Base-by-base conservation (phyloP, 2,888 invertebrate genomes). In the Netelia fuscicornis region DNA sequence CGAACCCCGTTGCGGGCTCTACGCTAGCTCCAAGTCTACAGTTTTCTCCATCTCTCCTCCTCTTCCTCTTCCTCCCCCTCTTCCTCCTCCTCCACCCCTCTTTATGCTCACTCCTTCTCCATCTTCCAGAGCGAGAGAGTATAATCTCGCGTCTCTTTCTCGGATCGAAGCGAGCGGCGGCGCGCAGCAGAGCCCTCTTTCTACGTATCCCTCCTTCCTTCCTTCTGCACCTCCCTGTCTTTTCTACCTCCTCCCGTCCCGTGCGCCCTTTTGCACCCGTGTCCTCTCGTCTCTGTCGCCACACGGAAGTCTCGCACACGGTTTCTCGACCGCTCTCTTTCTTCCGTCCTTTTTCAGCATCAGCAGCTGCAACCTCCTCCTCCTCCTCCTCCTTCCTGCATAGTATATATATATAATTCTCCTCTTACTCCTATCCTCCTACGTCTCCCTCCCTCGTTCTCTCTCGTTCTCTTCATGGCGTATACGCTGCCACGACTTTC, bases 1-100 rank as follows among this genome's bases (percentile, higher is more conserved):
- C 93, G 93, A 93, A 93, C 90, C 90, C 80, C 70, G 80, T 75
- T 80, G 80, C 71, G 71, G 84, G 60, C 76, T 71, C 86, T 74
- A 83, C 83, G 70, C 75, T 83, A 84, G 86, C 88, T 87, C 71
- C 71, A 65, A 80, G 71, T 83, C 79, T 81, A 37, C 56, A 67
- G 65, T 77, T 77, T 81, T 81, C 54, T 68, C 81, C 52, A 60
- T 58, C 75, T 77, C 82, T 81, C 64, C 56, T 67, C 85, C 78
- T 74, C 81, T 65, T 80, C 78, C 78, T 74, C 81, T 65, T 80
- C 78, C 83, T 76, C 81, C 52, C 56, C 52, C 77, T 77, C 82
- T 2, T 78, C 64, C 52, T 64, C 84, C 78, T 74, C 81, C 65
- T 80, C 78, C 83, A 37, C 74, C 83, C 67, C 68, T n/a, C 42